Evolutionary conservation across 2,888 invertebrate genomes (phyloP).

Genomic region (Habrosyne pyritoides): DNA sequence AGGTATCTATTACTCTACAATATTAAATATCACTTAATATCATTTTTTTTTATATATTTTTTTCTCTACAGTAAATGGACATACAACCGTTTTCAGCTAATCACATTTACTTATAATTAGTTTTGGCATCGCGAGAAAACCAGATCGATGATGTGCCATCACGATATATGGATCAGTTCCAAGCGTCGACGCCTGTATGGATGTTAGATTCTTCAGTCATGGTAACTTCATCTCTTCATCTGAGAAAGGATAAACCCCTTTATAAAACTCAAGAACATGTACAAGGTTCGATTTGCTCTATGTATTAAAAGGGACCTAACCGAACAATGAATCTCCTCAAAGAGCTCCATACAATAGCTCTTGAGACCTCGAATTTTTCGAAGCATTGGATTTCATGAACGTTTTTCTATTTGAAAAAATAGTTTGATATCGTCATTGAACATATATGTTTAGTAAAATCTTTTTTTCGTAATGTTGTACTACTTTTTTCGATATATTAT

Average conservation of each 20-base stretch:
- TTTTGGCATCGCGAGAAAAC: slow-evolving; percentile 74
- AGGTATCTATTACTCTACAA: slow-evolving; percentile 42
- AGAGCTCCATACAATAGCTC: not conserved
- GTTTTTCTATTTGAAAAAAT: not conserved
- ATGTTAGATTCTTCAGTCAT: slow-evolving; percentile 42
- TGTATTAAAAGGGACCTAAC: not conserved
- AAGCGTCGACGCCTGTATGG: slow-evolving; percentile 32
- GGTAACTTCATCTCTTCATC: slow-evolving; percentile 67
- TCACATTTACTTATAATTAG: slow-evolving; percentile 58
- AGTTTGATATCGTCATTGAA: not conserved
- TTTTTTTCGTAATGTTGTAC: too few relatives aligned
- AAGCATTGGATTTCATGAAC: not conserved
- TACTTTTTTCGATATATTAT: too few relatives aligned
- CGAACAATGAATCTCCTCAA: not conserved
- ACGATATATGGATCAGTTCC: slow-evolving; percentile 31
- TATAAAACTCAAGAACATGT: not conserved
- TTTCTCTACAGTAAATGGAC: slow-evolving; percentile 79
- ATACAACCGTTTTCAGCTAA: slow-evolving; percentile 70
- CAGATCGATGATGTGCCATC: slow-evolving; percentile 23
- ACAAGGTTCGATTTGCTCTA: not conserved
- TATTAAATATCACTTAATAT: slow-evolving; percentile 51
- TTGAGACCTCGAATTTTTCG: slow-evolving; percentile 1
- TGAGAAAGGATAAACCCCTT: slow-evolving; percentile 38
- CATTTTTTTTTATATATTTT: slow-evolving; percentile 44
- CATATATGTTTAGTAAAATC: too few relatives aligned